Conservation (phyloP, 1,140 invertebrate genomes). For the Pogonomyrmex californicus region DNA sequence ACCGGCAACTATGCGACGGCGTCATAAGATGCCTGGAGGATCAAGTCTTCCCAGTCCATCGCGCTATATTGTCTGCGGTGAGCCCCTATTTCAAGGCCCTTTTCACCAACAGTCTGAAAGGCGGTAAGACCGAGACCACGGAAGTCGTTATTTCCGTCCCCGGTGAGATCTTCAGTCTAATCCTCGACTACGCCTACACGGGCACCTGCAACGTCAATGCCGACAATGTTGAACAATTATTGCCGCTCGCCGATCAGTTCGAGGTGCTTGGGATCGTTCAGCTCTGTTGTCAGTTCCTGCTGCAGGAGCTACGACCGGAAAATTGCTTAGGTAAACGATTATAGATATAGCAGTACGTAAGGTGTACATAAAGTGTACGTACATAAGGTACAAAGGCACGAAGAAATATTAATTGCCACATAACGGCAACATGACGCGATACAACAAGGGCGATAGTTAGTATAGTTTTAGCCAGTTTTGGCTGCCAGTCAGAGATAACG, state of each 20-base stretch:
- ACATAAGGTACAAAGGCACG: neutral
- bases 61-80: conserved; percentile 93
- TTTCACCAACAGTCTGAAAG: conserved; percentile 92
- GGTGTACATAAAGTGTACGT: neutral
- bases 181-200: conserved; percentile 94
- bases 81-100: conserved; percentile 95
- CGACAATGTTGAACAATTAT: conserved; percentile 92
- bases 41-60: conserved; percentile 91
- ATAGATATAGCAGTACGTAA: neutral
- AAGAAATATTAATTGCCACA: neutral
- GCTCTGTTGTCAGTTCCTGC: conserved; percentile 92
- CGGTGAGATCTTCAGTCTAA: conserved; percentile 90
- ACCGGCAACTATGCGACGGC: conserved; percentile 93
- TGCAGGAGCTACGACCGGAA: conserved; percentile 88
- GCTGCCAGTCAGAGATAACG: neutral
- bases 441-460: no score
- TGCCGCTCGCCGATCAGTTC: conserved; percentile 93
- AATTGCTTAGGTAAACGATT: conserved; percentile 91
- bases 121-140: conserved; percentile 87
- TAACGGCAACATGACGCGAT: neutral
- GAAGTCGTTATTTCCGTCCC: conserved; percentile 91
- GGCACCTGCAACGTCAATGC: conserved; percentile 90
- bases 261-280: conserved; percentile 92
- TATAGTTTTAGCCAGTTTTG: neutral
- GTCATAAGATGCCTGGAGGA: conserved; percentile 91